Base-by-base conservation (phyloP, 1,140 invertebrate species). In the Drosophila bifasciata region DNA sequence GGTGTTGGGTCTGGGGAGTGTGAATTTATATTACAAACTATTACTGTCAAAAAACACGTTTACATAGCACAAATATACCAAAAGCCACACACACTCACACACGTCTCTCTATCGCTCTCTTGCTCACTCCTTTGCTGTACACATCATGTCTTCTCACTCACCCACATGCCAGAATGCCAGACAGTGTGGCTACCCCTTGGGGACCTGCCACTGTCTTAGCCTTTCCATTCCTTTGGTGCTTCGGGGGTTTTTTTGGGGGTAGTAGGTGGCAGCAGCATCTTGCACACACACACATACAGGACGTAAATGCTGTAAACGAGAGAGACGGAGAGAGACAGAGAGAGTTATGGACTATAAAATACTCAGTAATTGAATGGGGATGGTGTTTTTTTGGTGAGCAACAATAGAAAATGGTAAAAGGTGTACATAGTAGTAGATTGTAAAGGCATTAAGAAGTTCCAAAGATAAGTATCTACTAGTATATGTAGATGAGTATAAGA, bases 11-110 rank as follows among this genome's bases (percentile, higher is more conserved):
- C 79, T 83, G 78, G 32, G 11, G 11, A 36, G 83, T 88, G 83
- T 88, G 83, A 88, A 88, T 88, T 88, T 88, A 88, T 88, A 88
- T 88, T 88, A 88, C 83, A 88, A 88, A 88, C 83, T 88, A 88
- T 88, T 88, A 88, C 83, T 88, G 83, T 88, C 83, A 88, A 88
- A 88, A 88, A 88, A 88, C 83, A 88, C 83, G 83, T 88, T 88
- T 88, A 88, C 84, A 88, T 88, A 77, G 83, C 83, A 88, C 83
- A 88, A 68, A 88, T 77, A 88, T 72, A 81, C 63, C 60, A 67
- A 59, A 50, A 36, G 67, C 62, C 70, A 62, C 67, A 53, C 44
- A 52, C 45, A 50, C 44, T 43, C 58, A 52, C 45, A 66, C 32
- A 39, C 17, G 50, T 44, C 7, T 28, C n/a, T 17, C 49, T 17